These are phyloP conservation scores for Salvelinus namaycush DNA, from an alignment of 2,113 vertebrate species.

Conservation along the genomic window DNA sequence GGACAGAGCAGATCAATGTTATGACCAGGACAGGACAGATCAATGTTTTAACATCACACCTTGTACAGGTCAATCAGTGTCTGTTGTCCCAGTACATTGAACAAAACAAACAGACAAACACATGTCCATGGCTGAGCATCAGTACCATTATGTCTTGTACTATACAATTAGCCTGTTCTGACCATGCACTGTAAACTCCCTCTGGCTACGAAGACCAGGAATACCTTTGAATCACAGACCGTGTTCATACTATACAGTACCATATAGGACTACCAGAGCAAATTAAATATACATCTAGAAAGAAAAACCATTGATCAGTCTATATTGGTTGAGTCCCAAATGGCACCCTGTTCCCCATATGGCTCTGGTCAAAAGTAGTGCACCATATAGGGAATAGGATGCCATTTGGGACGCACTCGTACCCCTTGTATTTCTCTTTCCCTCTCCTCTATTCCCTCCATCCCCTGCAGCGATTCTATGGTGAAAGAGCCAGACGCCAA, in stretches of 20 bases:
- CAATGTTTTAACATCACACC: no score
- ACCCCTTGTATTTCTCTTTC: background rate
- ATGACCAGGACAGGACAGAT: no score
- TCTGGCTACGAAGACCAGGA: background rate
- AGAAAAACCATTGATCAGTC: slow-evolving; percentile 9
- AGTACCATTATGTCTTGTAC: no score
- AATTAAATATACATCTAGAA: background rate
- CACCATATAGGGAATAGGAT: no score
- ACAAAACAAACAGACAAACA: no score
- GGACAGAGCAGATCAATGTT: no score
- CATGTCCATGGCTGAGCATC: no score
- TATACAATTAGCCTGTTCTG: no score
- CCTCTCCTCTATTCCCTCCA: background rate
- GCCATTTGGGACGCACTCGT: background rate
- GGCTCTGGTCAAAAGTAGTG: no score
- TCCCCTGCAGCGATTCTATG: slow-evolving; percentile 10
- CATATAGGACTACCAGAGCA: background rate
- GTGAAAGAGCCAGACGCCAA: slow-evolving; percentile 22
- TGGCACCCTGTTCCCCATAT: no score
- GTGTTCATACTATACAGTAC: background rate
- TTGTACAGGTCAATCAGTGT: no score
- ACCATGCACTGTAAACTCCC: background rate
- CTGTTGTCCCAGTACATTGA: no score
- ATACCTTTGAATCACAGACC: background rate
- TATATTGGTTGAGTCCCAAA: background rate